Conservation (phyloP, 2,797 vertebrate species). For the Gymnodraco acuticeps region DNA sequence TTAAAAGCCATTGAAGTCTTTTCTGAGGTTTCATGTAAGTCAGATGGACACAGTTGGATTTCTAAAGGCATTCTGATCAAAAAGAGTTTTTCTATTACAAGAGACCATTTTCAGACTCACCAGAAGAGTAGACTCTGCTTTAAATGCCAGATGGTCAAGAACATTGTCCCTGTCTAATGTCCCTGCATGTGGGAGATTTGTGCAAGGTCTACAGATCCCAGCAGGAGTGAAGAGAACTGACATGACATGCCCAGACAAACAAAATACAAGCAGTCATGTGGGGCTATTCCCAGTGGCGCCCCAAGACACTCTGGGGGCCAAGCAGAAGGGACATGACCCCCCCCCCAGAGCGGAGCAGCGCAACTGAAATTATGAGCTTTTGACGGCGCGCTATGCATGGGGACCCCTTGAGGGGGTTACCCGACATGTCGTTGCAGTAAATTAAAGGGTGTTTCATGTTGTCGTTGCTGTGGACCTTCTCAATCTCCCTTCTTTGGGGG, state of each 20-base stretch:
- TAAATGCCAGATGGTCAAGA: slow-evolving; percentile 48
- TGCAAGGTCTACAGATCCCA: slow-evolving; percentile 33
- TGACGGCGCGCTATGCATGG: no score
- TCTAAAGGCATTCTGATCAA: slow-evolving; percentile 33
- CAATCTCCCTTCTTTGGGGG: no score
- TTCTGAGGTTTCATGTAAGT: slow-evolving; percentile 21
- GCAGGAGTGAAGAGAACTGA: slow-evolving; percentile 32
- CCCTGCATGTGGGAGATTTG: slow-evolving; percentile 18
- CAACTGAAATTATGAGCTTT: no score
- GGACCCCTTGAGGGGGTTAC: no score
- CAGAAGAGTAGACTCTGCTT: slow-evolving; percentile 18
- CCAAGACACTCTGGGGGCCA: no score
- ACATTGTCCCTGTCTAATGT: slow-evolving; percentile 24
- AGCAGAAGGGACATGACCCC: no score
- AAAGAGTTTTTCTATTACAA: slow-evolving; percentile 21
- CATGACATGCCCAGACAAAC: slow-evolving; percentile 36
- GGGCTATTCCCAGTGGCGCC: slow-evolving; percentile 21
- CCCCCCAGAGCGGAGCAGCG: no score
- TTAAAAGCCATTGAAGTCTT: slow-evolving; percentile 29
- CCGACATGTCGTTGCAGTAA: no score
- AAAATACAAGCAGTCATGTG: slow-evolving; percentile 45
- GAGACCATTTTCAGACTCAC: slow-evolving; percentile 8
- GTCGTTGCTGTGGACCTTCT: no score
- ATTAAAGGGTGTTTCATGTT: no score
- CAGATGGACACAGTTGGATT: slow-evolving; percentile 30